These are phyloP conservation scores for Sebastes reedi DNA, from an alignment of 2,797 vertebrate genomes.

Conservation along the genomic window DNA sequence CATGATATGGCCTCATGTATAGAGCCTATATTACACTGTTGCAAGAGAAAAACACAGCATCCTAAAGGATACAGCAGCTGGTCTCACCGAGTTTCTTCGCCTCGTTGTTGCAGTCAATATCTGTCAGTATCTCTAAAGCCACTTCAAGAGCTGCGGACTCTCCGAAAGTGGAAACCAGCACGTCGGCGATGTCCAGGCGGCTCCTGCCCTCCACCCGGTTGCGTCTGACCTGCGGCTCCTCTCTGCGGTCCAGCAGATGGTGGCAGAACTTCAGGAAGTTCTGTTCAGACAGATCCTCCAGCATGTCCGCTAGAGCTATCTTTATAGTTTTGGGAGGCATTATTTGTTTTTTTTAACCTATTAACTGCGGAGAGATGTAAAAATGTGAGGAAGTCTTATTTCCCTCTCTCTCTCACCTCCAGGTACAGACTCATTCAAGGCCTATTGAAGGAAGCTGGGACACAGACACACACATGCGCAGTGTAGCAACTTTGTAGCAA, in stretches of 20 bases:
- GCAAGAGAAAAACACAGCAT: too few relatives aligned
- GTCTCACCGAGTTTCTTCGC: not conserved
- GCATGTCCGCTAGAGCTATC: not conserved
- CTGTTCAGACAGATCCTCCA: not conserved
- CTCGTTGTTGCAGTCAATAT: not conserved
- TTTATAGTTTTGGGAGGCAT: not conserved
- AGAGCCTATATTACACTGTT: not conserved
- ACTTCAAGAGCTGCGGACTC: not conserved
- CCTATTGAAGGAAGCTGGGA: too few relatives aligned
- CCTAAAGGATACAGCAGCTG: not conserved
- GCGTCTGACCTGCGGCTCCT: not conserved
- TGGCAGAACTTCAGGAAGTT: not conserved
- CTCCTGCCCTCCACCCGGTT: not conserved
- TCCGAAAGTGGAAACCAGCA: slow-evolving; percentile 29
- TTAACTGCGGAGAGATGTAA: rapidly evolving
- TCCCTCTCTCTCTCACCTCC: not conserved
- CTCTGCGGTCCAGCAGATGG: slow-evolving; percentile 8
- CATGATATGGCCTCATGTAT: not conserved
- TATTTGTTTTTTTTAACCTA: not conserved
- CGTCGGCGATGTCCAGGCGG: not conserved
- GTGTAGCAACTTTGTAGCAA: not conserved
- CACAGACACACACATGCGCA: too few relatives aligned
- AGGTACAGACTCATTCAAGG: rapidly evolving
- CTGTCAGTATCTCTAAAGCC: not conserved
- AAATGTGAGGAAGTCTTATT: not conserved